These are phyloP conservation scores for Leuciscus idus DNA, from an alignment of 2,113 vertebrate genomes.

Conservation along the genomic window DNA sequence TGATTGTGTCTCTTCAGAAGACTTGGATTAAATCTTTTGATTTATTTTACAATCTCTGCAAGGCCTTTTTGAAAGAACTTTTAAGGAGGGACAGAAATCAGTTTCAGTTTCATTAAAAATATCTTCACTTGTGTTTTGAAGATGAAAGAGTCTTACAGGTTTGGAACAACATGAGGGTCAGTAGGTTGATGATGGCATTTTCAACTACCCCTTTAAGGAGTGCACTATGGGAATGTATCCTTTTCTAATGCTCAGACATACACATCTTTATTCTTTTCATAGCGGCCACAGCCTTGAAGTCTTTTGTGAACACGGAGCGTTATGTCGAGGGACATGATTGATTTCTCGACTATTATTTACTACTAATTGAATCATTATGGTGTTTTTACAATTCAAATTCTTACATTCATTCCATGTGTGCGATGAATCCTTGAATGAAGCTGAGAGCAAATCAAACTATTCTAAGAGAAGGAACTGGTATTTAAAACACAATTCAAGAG, in stretches of 20 bases:
- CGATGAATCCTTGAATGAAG: neutral
- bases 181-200: neutral
- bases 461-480: neutral
- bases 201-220: neutral
- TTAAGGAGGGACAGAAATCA: neutral
- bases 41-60: neutral
- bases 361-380: neutral
- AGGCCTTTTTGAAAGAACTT: neutral
- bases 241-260: constrained; percentile 61
- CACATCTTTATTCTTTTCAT: constrained; percentile 46
- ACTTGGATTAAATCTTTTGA: neutral
- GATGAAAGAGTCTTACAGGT: neutral
- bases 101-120: neutral
- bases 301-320: neutral
- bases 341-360: neutral
- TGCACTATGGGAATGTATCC: constrained; percentile 48
- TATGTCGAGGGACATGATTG: neutral
- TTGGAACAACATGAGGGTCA: neutral
- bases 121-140: neutral
- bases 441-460: neutral
- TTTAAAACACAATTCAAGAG: neutral
- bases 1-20: neutral
- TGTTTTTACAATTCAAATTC: neutral
- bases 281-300: neutral
- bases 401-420: neutral